Base-by-base conservation (phyloP, 1,140 invertebrate species). In the Cataglyphis hispanica region DNA sequence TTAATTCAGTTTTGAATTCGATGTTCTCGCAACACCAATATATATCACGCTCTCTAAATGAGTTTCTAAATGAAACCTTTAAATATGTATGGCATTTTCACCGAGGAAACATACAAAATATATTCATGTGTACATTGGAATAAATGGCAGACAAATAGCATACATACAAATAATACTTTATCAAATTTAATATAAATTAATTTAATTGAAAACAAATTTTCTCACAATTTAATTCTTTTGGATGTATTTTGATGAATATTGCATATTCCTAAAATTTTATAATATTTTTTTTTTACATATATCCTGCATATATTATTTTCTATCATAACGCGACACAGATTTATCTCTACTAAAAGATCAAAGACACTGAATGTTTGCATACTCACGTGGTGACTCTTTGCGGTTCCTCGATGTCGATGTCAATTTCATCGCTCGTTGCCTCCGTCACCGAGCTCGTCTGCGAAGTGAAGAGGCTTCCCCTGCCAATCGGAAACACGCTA, bases 381-480 rank as follows among this genome's bases (percentile, higher is more conserved):
- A 95, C 96, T 96, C 95, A 97, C 97, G 95, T 96, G 66, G 97
- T 97, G 74, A 97, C 96, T 89, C 97, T 93, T 78, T 96, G 96
- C 70, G 97, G 96, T 92, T 97, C 97, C 66, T 96, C 96, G 72
- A 94, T 94, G 90, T 97, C 96, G 83, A 97, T 96, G 93, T 97
- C 97, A 78, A 97, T 96, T 90, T 97, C 97, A 89, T 97, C 97
- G 86, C 96, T 97, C 13, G 96, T 96, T 4, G 97, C 96, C 93
- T 97, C 97, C 7, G 96, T 97, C 27, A 97, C 96, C 43, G 96
- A 97, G 92, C 96, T 97, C 5, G 96, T 96, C 92, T 97, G 97
- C 89, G 96, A 97, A 37, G 96, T 95, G 87, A 97, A 96, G 61
- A 96, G 93, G 78, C 96, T 95, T 58, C 95, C 96, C 88, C 94